Conservation (phyloP, 2,113 vertebrate species). For the Notarius quadriscutis region DNA sequence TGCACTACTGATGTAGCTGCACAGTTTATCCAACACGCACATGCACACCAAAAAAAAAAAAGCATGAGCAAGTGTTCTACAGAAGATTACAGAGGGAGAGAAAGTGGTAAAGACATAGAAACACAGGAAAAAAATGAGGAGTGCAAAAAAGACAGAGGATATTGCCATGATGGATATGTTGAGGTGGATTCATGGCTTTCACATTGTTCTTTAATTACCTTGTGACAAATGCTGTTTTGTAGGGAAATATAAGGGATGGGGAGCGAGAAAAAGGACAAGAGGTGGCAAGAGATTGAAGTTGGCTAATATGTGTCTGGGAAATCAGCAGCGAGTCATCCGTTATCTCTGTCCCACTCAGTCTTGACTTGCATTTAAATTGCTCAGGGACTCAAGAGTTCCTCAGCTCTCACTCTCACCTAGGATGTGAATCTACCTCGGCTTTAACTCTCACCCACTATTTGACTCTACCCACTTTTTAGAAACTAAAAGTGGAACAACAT, state of each 20-base stretch:
- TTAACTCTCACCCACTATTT: not conserved
- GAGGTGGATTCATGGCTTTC: conserved; percentile 49
- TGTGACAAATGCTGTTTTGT: conserved; percentile 25
- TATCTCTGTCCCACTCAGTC: conserved; percentile 58
- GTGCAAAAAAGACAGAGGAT: not conserved
- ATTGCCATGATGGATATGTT: conserved; percentile 16
- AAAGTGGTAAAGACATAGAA: not conserved
- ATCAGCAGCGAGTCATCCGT: conserved; percentile 56
- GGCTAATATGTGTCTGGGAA: conserved; percentile 66
- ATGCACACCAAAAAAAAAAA: conserved; percentile 25
- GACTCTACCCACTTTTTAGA: not conserved
- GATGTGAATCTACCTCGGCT: conserved; percentile 49
- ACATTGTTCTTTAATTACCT: conserved; percentile 62
- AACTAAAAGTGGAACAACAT: not conserved
- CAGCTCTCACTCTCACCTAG: conserved; percentile 67
- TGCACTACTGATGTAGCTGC: not conserved
- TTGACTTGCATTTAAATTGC: conserved; percentile 73
- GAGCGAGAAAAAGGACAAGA: conserved; percentile 31
- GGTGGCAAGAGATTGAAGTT: conserved; percentile 44
- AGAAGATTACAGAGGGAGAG: not conserved
- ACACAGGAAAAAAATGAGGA: not conserved
- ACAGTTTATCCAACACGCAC: conserved; percentile 45
- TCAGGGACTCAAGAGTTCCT: conserved; percentile 71
- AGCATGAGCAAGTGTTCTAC: not conserved
- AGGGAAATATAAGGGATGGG: conserved; percentile 11